Base-by-base conservation (phyloP, 2,888 invertebrate genomes). In the Lasioglossum vierecki region DNA sequence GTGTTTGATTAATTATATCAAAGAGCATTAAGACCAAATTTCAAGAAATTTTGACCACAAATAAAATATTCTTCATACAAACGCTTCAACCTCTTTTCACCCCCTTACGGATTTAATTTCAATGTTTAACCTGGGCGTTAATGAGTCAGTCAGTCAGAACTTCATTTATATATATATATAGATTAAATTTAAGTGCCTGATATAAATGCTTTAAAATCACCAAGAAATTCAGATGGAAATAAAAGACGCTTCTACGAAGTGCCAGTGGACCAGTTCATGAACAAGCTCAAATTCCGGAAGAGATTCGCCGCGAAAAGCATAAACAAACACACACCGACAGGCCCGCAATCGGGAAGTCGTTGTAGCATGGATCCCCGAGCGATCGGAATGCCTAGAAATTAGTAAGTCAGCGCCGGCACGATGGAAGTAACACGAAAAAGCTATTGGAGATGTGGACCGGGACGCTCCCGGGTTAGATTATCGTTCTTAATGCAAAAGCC, bases 371-470 rank as follows among this genome's bases (percentile, higher is more conserved):
- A 79, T 79, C 60, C 35, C 8, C 22, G 30, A n/a, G 15, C 53
- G 83, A 78, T 86, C 41, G 87, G 85, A 88, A 88, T 87, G 88
- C 13, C 26, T 5, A 3, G 75, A 87, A 90, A 90, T 90, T 90
- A 90, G 89, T 89, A 90, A 89, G 82, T 74, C 83, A 83, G 73
- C 80, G 80, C 71, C 83, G 68, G 35, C 53, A 30, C 80, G 71
- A 22, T 60, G 72, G 46, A 76, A 79, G 72, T 84, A 83, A 91
- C 89, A 91, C 83, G 91, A 82, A 89, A 91, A 91, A 76, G 88
- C 88, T 91, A 91, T 90, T 85, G 83, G 73, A 80, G 83, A 79
- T 79, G 86, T 80, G 79, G 85, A 79, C 53, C n/a, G 39, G 15
- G 41, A 68, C 60, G 77, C 66, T 53, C 79, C 35, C 18, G 49